phyloP scores from a whole-genome alignment of 2,888 invertebrate species.

The Ophioninae sp. region DNA sequence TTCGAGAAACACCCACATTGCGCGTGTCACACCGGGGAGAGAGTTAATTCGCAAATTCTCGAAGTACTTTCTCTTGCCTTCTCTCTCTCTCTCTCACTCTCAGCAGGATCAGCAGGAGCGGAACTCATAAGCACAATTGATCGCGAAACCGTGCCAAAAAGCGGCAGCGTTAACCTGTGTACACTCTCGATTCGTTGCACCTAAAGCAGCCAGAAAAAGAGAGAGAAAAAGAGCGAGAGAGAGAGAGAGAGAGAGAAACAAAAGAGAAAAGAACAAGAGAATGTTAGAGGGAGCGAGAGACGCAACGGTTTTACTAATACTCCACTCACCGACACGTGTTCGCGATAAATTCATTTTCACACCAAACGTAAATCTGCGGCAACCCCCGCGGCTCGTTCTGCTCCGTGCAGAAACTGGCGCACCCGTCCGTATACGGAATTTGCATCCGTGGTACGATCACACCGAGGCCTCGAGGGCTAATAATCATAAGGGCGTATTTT shows the following conservation, averaged over 20 bases:
- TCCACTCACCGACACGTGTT: conserved; percentile 61
- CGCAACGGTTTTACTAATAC: conserved; percentile 50
- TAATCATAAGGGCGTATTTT: conserved; percentile 17
- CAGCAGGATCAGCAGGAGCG: conserved; percentile 13
- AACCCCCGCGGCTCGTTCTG: conserved; percentile 45
- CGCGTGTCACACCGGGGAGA: background rate
- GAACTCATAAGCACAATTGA: conserved; percentile 65
- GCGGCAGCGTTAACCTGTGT: conserved; percentile 41
- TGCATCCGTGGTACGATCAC: background rate
- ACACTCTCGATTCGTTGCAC: conserved; percentile 10
- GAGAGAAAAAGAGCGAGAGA: background rate
- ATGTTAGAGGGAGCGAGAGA: conserved; percentile 14
- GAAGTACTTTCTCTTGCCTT: conserved; percentile 51
- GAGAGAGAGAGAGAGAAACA: background rate
- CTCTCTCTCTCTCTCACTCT: conserved; percentile 32
- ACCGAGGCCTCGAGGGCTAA: background rate
- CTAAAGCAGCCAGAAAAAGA: conserved; percentile 1
- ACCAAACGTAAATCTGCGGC: conserved; percentile 61
- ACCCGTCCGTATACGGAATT: background rate
- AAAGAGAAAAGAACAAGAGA: background rate
- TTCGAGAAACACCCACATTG: too few species aligned
- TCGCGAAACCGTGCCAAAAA: conserved; percentile 63
- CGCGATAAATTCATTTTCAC: conserved; percentile 64
- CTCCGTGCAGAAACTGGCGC: conserved; percentile 30
- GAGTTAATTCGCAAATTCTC: conserved; percentile 60